Evolutionary conservation across 2,888 invertebrate genomes (phyloP).

Genomic region (Drosophila paranaensis): DNA sequence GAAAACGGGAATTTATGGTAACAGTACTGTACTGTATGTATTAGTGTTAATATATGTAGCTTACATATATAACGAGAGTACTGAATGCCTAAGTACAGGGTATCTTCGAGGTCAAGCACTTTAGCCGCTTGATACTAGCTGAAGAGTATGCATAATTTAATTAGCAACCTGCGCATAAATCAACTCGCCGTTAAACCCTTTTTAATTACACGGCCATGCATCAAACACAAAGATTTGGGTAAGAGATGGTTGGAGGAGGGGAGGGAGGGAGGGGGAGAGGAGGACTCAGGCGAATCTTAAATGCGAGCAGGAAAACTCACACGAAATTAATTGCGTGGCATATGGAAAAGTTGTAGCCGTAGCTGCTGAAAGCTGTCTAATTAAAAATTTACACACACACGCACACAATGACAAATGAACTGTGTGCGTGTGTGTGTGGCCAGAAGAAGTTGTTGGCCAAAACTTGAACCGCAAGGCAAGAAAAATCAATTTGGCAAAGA

Average conservation of each 20-base stretch:
- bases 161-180: conserved; percentile 69
- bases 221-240: conserved; percentile 43
- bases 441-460: conserved; percentile 30
- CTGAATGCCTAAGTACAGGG: neutral
- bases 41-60: no score
- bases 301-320: conserved; percentile 42
- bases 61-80: no score
- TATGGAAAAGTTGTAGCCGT: conserved; percentile 65
- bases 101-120: neutral
- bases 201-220: conserved; percentile 73
- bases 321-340: conserved; percentile 74
- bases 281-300: conserved; percentile 23
- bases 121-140: neutral
- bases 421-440: conserved; percentile 13
- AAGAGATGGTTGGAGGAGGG: neutral
- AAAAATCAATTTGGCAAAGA: conserved; percentile 77
- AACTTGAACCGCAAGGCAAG: conserved; percentile 51
- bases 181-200: conserved; percentile 72
- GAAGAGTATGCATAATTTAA: conserved; percentile 61
- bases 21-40: neutral
- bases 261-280: neutral
- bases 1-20: neutral
- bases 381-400: conserved; percentile 76
- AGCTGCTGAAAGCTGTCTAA: conserved; percentile 66
- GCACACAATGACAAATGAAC: conserved; percentile 46